Conservation (phyloP, 1,140 invertebrate species). For the Lepidotrigona ventralis region DNA sequence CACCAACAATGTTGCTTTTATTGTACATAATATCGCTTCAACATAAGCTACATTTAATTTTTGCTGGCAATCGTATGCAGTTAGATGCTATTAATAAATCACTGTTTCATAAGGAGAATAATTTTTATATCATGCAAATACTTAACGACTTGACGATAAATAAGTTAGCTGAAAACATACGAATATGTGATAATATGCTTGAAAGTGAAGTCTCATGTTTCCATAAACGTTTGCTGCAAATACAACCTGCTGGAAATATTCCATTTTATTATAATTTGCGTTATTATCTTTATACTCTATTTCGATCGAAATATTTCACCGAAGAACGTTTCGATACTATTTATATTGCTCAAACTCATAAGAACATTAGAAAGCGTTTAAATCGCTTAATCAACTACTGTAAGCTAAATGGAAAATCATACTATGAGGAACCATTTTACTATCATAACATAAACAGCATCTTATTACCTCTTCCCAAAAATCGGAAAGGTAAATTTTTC, state of each 20-base stretch:
- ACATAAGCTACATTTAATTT: not conserved
- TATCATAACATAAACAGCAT: rapidly evolving
- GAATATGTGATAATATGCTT: not conserved
- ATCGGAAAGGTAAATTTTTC: not conserved
- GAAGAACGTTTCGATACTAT: not conserved
- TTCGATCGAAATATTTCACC: not conserved
- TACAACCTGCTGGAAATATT: not conserved
- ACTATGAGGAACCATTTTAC: not conserved
- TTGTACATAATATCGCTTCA: slow-evolving; percentile 18
- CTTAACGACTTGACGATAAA: not conserved
- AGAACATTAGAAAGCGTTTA: not conserved
- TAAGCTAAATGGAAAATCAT: rapidly evolving
- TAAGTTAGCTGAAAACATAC: not conserved
- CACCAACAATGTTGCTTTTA: not conserved
- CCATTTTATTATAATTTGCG: not conserved
- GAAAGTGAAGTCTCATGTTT: not conserved
- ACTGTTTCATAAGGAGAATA: not conserved
- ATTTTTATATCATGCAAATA: not conserved
- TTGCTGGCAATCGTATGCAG: not conserved
- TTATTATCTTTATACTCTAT: slow-evolving; percentile 1
- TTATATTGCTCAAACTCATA: slow-evolving; percentile 14
- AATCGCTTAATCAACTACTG: not conserved
- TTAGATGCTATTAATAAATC: not conserved
- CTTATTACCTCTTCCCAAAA: rapidly evolving
- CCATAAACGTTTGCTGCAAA: not conserved